Evolutionary conservation across 2,888 invertebrate species (phyloP), one percentile per base, ranked within the genome.

Genomic region (Elegia similella): DNA sequence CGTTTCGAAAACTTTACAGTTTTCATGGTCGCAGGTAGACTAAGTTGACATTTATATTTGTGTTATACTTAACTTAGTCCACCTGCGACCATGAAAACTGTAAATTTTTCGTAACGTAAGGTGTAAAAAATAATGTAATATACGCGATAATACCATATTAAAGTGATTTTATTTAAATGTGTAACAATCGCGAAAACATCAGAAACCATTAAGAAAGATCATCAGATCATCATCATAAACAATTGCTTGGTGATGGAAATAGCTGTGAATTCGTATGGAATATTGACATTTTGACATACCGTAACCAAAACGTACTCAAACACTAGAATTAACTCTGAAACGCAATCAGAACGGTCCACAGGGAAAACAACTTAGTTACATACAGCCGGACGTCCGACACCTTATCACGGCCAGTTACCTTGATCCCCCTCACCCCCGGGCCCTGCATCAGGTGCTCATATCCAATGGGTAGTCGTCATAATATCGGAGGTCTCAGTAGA

Each of bases 321-420:
- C 44, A 54, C 23, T 42, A 53, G 34, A 29, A 42, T 42, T 53
- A 42, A 43, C 44, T 44, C 7, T 8, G 46, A 62, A 68, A 70
- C 68, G 62, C 62, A 69, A 74, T 74, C 71, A 65, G 64, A 64
- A 56, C 62, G 48, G 59, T 63, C 68, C 68, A 56, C 61, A 64
- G 68, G 70, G 69, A 63, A 72, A 73, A 73, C 73, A 73, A 76
- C 70, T 73, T 65, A 64, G 73, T 73, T 70, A 75, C 69, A 62
- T 62, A 62, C 67, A 68, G 63, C 57, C 66, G 70, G 69, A 71
- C 62, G 61, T 70, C 70, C 55, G 46, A 15, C 30, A 23, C 29
- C 44, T 34, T 55, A 55, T 55, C 29, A 7, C 13, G 47, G 6
- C 57, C 52, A 58, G 38, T 17, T 54, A 8, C n/a, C 10, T 32